phyloP scores from a whole-genome alignment of 2,113 vertebrate genomes.

The Corapipo altera region DNA sequence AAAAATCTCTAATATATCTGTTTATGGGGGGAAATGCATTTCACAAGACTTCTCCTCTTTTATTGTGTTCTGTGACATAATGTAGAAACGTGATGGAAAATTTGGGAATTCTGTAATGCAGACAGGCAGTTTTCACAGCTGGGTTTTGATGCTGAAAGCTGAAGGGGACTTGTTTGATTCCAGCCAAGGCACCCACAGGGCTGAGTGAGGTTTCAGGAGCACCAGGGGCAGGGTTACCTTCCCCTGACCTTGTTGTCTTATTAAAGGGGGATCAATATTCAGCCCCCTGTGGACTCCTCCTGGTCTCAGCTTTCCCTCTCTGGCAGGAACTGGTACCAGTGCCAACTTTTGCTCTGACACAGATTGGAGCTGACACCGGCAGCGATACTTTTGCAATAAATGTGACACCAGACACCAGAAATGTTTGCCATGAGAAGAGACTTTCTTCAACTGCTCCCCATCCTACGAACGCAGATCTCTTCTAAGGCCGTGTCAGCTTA shows the following conservation, averaged over 20 bases:
- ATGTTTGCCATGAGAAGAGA: background rate
- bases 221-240: background rate
- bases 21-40: background rate
- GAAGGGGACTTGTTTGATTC: fast-evolving
- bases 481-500: background rate
- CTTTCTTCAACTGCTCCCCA: background rate
- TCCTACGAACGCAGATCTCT: background rate
- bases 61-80: fast-evolving
- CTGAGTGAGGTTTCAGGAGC: background rate
- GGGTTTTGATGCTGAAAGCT: background rate
- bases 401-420: background rate
- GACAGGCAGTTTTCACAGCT: background rate
- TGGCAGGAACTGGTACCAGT: background rate
- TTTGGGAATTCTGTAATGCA: background rate
- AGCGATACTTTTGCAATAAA: background rate
- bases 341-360: background rate
- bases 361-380: background rate
- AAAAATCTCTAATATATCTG: background rate
- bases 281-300: background rate
- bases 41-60: background rate
- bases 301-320: background rate
- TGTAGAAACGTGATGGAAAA: background rate
- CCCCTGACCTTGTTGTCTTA: background rate
- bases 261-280: background rate
- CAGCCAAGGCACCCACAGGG: background rate